A percentile compares a stretch with the other conserved stretches of the same genome.
These are phyloP conservation scores for Drosophila lowei DNA, from an alignment of 1,140 invertebrate species.

Conservation along the genomic window DNA sequence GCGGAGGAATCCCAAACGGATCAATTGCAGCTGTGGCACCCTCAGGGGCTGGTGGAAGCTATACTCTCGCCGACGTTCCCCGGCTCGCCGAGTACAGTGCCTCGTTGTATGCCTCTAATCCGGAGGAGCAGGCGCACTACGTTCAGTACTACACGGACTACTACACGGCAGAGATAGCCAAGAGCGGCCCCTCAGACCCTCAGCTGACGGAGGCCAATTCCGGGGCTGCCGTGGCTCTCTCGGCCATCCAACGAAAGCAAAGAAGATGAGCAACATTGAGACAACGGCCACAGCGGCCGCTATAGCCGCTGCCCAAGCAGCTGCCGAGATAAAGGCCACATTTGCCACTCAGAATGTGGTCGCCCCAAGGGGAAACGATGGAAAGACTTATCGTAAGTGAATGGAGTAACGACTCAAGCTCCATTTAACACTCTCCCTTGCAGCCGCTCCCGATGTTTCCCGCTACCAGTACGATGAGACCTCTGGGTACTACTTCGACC, in stretches of 20 bases:
- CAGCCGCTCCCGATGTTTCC: constrained; percentile 93
- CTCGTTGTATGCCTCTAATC: constrained; percentile 89
- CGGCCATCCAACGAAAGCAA: constrained; percentile 87
- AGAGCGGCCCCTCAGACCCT: constrained; percentile 84
- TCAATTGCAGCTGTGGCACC: constrained; percentile 25
- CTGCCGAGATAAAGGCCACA: constrained; percentile 62
- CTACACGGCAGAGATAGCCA: constrained; percentile 89
- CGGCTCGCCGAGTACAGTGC: constrained; percentile 91
- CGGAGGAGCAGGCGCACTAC: constrained; percentile 89
- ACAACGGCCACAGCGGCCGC: constrained; percentile 73
- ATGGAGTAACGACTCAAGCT: too few relatives aligned
- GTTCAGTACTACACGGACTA: constrained; percentile 92
- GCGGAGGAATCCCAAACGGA: background rate
- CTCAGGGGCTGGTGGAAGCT: constrained; percentile 71
- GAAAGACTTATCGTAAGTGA: constrained; percentile 87
- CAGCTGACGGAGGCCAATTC: constrained; percentile 88
- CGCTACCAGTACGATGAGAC: constrained; percentile 97
- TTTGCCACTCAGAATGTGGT: constrained; percentile 67
- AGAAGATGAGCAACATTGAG: constrained; percentile 75
- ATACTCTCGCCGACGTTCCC: constrained; percentile 88
- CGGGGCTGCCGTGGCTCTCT: constrained; percentile 94
- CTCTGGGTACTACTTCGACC: constrained; percentile 98
- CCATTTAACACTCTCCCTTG: constrained; percentile 13
- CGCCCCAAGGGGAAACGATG: constrained; percentile 85
- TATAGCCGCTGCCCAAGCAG: constrained; percentile 71